Conservation (phyloP, 2,797 vertebrate species). For the Sebastes hubbsi region DNA sequence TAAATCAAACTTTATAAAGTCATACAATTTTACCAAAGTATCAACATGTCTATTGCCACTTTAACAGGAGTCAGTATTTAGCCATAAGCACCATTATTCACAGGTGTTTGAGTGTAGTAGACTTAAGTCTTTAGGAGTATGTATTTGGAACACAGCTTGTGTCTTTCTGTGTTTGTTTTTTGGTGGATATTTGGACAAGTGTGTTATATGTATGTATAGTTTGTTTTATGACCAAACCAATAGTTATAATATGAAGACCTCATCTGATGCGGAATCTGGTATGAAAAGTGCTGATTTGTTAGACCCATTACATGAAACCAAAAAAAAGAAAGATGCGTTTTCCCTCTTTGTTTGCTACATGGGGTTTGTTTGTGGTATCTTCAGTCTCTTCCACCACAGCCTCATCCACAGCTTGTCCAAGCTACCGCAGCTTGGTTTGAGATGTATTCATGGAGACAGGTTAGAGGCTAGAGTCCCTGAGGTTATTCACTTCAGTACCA, state of each 20-base stretch:
- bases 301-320: background rate
- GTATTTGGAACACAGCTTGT: background rate
- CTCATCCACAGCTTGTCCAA: constrained; percentile 15
- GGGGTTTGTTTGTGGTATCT: constrained; percentile 41
- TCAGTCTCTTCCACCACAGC: constrained; percentile 2
- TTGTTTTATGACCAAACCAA: background rate
- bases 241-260: background rate
- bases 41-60: background rate
- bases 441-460: constrained; percentile 57
- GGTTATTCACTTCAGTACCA: constrained; percentile 31
- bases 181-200: background rate
- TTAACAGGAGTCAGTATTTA: background rate
- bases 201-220: too few relatives aligned
- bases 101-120: background rate
- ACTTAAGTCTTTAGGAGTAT: background rate
- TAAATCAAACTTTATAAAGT: too few relatives aligned
- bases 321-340: background rate
- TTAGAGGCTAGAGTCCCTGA: constrained; percentile 38
- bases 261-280: background rate
- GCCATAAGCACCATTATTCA: background rate
- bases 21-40: too few relatives aligned
- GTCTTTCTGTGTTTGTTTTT: background rate
- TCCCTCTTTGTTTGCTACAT: background rate
- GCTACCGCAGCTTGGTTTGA: constrained; percentile 38
- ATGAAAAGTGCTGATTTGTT: background rate